A percentile compares a stretch with the other conserved stretches of the same genome.
Evolutionary conservation across 2,888 invertebrate species (phyloP).

Genomic region (Alentia gelatinosa): DNA sequence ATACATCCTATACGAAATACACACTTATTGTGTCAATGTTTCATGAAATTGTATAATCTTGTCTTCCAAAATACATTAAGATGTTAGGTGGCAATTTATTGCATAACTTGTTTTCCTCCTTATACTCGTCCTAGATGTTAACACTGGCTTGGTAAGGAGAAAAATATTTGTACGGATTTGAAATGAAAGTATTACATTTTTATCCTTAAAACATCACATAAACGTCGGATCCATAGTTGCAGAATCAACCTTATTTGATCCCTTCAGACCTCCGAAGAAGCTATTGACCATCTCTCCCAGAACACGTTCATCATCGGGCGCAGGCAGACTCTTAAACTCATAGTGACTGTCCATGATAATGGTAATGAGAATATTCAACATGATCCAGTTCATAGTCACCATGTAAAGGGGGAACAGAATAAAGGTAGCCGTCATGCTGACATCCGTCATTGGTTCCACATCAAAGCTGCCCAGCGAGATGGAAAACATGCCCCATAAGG

Average conservation of each 20-base stretch:
- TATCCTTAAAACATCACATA: too few relatives aligned
- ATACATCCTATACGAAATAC: too few relatives aligned
- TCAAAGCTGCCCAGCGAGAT: slow-evolving; percentile 40
- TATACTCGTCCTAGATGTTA: too few relatives aligned
- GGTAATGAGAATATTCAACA: slow-evolving; percentile 43
- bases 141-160: too few relatives aligned
- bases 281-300: not conserved
- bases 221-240: too few relatives aligned
- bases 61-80: too few relatives aligned
- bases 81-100: too few relatives aligned
- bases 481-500: not conserved
- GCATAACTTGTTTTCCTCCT: too few relatives aligned
- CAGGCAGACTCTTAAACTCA: slow-evolving; percentile 20
- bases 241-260: not conserved
- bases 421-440: not conserved
- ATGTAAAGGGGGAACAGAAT: slow-evolving; percentile 22
- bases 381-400: slow-evolving; percentile 51
- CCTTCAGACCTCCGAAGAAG: not conserved
- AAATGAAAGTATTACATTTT: too few relatives aligned
- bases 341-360: slow-evolving; percentile 53
- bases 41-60: too few relatives aligned
- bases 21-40: too few relatives aligned
- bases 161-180: too few relatives aligned
- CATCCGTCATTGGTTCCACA: not conserved
- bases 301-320: not conserved